A percentile compares a stretch with the other conserved stretches of the same genome.
These are phyloP conservation scores for Bemisia tabaci DNA, from an alignment of 1,140 invertebrate species.

Conservation along the genomic window DNA sequence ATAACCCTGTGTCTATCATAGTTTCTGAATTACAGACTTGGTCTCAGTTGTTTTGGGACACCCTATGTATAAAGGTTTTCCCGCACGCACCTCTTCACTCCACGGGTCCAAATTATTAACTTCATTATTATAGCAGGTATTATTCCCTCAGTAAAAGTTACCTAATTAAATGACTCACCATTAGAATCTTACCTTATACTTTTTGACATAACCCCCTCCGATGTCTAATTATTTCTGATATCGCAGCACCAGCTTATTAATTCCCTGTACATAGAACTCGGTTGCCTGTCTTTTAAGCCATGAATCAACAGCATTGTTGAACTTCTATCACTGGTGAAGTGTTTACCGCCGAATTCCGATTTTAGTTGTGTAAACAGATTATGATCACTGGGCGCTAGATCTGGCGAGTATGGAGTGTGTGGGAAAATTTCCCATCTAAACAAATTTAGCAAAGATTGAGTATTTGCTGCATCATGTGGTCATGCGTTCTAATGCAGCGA, in stretches of 20 bases:
- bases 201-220: slow-evolving; percentile 11
- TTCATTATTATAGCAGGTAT: no score
- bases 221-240: slow-evolving; percentile 11
- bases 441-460: neutral
- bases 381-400: slow-evolving; percentile 22
- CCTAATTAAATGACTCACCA: neutral
- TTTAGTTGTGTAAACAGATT: slow-evolving; percentile 19
- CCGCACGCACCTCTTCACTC: no score
- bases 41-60: no score
- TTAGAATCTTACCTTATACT: neutral
- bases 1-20: no score
- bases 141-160: no score
- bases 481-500: no score
- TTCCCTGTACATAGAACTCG: slow-evolving; percentile 15
- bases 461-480: neutral
- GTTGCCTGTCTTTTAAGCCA: slow-evolving; percentile 5
- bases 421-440: slow-evolving; percentile 15
- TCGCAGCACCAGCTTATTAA: slow-evolving; percentile 15
- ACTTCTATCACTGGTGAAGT: slow-evolving; percentile 9
- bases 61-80: no score
- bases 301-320: slow-evolving; percentile 1
- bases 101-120: no score
- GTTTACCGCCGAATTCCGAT: slow-evolving; percentile 16
- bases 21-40: no score
- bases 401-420: slow-evolving; percentile 22